These are phyloP conservation scores for Hypsibius dujardini DNA, from an alignment of 1,140 invertebrate species.

Conservation along the genomic window DNA sequence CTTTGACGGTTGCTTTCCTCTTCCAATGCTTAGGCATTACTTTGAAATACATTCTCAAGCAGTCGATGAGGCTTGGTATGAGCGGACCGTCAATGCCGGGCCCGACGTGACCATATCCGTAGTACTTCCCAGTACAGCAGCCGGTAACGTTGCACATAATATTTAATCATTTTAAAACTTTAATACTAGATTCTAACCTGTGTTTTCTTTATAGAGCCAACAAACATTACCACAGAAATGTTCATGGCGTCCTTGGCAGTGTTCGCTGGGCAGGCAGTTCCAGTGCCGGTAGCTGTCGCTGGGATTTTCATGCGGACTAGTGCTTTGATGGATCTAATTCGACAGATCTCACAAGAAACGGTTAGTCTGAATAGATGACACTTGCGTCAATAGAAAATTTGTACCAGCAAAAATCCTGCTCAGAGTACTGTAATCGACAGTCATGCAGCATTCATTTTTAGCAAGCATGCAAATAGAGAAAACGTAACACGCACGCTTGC, in stretches of 20 bases:
- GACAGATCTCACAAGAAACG: not conserved
- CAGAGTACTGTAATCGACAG: not conserved
- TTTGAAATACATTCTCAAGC: not conserved
- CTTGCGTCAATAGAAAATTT: not conserved
- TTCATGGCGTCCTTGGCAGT: not conserved
- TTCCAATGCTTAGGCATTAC: no score
- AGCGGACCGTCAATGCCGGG: not conserved
- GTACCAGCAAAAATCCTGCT: not conserved
- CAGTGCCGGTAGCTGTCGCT: not conserved
- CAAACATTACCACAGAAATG: not conserved
- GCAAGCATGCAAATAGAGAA: not conserved
- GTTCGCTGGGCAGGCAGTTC: not conserved
- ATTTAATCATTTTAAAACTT: slow-evolving; percentile 1
- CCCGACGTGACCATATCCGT: not conserved
- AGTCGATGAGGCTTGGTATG: not conserved
- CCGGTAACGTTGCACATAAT: not conserved
- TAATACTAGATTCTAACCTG: not conserved
- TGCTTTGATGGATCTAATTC: not conserved
- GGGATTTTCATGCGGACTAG: not conserved
- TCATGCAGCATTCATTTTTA: not conserved
- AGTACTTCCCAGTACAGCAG: slow-evolving; percentile 9
- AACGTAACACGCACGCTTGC: not conserved
- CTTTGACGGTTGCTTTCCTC: no score
- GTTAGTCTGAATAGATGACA: no score
- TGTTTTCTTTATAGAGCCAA: not conserved